Conservation (phyloP, 2,888 invertebrate genomes). For the Uropetala carovei region DNA sequence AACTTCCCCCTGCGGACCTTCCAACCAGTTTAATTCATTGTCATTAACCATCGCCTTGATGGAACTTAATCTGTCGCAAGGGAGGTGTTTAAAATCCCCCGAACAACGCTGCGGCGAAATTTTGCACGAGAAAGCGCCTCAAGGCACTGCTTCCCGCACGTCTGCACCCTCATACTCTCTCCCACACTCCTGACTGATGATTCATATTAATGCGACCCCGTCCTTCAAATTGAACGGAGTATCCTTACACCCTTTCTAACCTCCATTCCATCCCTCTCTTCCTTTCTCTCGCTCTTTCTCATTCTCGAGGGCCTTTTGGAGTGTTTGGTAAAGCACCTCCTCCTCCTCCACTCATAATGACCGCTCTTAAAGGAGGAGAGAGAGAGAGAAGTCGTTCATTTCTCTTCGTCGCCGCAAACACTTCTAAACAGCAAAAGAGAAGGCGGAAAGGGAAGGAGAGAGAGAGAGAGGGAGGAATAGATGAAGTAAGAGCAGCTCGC, state of each 20-base stretch:
- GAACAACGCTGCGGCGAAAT: neutral
- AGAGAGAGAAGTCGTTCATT: conserved; percentile 16
- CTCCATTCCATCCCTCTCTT: neutral
- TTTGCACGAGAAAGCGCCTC: conserved; percentile 18
- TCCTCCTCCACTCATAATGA: conserved; percentile 23
- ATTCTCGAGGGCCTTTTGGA: neutral
- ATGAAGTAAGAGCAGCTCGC: neutral
- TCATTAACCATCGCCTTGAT: conserved; percentile 40
- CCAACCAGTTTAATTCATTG: conserved; percentile 38
- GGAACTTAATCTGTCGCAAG: conserved; percentile 50
- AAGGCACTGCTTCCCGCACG: neutral
- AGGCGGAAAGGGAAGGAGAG: neutral
- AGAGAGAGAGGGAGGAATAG: neutral
- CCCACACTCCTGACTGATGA: conserved; percentile 51
- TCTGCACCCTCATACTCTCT: neutral
- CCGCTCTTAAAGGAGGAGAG: conserved; percentile 37
- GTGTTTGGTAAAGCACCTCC: conserved; percentile 45
- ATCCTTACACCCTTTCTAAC: neutral
- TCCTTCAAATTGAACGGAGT: conserved; percentile 49
- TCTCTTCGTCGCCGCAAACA: conserved; percentile 45
- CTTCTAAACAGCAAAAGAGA: neutral
- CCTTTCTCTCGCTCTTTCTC: neutral
- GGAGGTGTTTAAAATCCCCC: conserved; percentile 58
- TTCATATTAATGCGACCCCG: conserved; percentile 49
- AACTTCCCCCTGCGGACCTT: conserved; percentile 22